Conservation (phyloP, 1,140 invertebrate genomes). For the Drosophila ironensis region DNA sequence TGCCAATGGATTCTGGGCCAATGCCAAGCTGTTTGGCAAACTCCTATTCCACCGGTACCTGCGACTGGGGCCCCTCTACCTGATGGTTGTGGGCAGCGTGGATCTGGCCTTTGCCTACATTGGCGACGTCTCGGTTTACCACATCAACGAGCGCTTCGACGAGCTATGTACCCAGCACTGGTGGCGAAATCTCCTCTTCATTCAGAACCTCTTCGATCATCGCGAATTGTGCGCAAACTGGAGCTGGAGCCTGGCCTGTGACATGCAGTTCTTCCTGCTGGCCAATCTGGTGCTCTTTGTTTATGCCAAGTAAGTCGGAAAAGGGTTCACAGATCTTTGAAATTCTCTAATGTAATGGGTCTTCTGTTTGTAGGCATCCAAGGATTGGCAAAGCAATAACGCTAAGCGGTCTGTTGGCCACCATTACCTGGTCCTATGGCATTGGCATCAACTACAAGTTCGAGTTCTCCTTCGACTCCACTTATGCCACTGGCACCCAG, state of each 20-base stretch:
- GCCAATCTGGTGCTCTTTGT: constrained; percentile 83
- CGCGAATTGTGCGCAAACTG: constrained; percentile 87
- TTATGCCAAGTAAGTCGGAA: constrained; percentile 82
- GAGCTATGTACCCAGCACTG: constrained; percentile 84
- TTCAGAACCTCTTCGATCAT: constrained; percentile 84
- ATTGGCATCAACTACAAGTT: constrained; percentile 59
- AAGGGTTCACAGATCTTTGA: neutral
- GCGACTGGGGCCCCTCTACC: constrained; percentile 83
- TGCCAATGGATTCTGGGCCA: constrained; percentile 48
- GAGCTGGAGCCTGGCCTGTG: constrained; percentile 92
- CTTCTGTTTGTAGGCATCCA: constrained; percentile 37
- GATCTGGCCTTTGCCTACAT: constrained; percentile 83
- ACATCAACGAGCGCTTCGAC: constrained; percentile 82
- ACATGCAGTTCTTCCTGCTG: constrained; percentile 90
- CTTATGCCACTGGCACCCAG: constrained; percentile 62
- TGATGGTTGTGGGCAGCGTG: constrained; percentile 83
- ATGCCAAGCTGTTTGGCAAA: constrained; percentile 69
- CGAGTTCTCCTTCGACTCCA: constrained; percentile 72
- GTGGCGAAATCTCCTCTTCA: constrained; percentile 86
- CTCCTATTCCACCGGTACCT: constrained; percentile 76
- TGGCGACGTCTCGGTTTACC: constrained; percentile 82
- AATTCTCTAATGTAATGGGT: neutral
- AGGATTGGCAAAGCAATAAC: constrained; percentile 42
- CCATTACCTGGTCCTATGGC: constrained; percentile 58
- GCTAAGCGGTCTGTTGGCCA: constrained; percentile 33